Evolutionary conservation across 2,888 invertebrate species (phyloP).

Genomic region (Idaea straminata): DNA sequence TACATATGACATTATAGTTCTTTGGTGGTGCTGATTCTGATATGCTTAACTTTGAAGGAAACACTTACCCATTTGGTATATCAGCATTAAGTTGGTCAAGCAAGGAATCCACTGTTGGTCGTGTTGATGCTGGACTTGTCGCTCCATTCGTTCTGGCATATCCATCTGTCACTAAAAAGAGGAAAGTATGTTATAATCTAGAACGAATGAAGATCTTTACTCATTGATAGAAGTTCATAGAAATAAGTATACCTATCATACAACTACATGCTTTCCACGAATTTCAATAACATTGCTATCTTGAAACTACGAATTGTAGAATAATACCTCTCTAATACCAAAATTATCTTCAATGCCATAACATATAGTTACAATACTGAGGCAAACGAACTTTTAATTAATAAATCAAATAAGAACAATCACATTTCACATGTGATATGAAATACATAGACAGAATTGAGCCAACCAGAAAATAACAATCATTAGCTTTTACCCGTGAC

Average conservation of each 20-base stretch:
- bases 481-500: neutral
- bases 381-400: neutral
- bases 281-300: no score
- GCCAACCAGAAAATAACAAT: neutral
- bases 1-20: no score
- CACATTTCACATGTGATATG: neutral
- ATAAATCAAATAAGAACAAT: neutral
- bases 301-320: neutral
- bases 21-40: neutral
- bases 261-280: no score
- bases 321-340: neutral
- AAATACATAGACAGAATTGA: neutral
- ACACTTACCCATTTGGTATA: slow-evolving; percentile 86
- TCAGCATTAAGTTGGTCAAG: slow-evolving; percentile 92
- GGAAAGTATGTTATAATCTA: neutral
- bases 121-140: slow-evolving; percentile 70
- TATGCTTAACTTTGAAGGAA: neutral
- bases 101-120: slow-evolving; percentile 93
- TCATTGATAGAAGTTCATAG: no score
- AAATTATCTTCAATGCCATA: neutral
- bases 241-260: no score
- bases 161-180: slow-evolving; percentile 38
- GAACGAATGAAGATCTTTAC: neutral
- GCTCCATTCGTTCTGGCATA: slow-evolving; percentile 72
- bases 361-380: neutral